Evolutionary conservation across 2,797 vertebrate genomes (phyloP).

Genomic region (Leuciscus waleckii): DNA sequence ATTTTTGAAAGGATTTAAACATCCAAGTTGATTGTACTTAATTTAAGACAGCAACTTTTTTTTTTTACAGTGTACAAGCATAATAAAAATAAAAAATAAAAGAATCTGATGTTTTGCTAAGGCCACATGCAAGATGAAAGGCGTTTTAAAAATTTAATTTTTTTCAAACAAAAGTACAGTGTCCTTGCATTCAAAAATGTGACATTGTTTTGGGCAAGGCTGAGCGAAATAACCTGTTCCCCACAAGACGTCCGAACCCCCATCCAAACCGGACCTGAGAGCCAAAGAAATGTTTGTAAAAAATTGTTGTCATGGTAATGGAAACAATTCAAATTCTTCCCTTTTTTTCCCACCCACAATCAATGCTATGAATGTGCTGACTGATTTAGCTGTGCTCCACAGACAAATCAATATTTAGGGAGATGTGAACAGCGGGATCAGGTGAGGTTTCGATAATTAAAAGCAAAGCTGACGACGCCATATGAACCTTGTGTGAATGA

Average conservation of each 20-base stretch:
- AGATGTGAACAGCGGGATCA: slow-evolving; percentile 19
- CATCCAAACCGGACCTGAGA: slow-evolving; percentile 28
- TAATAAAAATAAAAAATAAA: neutral
- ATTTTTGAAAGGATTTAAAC: no score
- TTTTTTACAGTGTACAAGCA: neutral
- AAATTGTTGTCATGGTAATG: slow-evolving; percentile 23
- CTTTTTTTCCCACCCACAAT: slow-evolving; percentile 13
- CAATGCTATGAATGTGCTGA: slow-evolving; percentile 28
- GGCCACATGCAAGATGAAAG: neutral
- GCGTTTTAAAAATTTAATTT: neutral
- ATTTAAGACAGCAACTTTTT: no score
- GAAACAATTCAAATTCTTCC: neutral
- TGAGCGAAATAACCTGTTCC: neutral
- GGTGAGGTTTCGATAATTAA: slow-evolving; percentile 31
- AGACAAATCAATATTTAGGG: slow-evolving; percentile 42
- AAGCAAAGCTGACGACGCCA: neutral
- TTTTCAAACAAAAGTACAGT: neutral
- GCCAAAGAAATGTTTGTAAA: slow-evolving; percentile 3
- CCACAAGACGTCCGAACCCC: neutral
- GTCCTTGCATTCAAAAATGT: neutral
- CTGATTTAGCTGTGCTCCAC: slow-evolving; percentile 32
- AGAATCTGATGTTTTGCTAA: neutral
- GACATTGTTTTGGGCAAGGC: slow-evolving; percentile 21
- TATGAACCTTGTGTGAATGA: neutral
- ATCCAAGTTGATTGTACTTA: no score